Base-by-base conservation (phyloP, 1,140 invertebrate species). In the Holotrichia oblita region DNA sequence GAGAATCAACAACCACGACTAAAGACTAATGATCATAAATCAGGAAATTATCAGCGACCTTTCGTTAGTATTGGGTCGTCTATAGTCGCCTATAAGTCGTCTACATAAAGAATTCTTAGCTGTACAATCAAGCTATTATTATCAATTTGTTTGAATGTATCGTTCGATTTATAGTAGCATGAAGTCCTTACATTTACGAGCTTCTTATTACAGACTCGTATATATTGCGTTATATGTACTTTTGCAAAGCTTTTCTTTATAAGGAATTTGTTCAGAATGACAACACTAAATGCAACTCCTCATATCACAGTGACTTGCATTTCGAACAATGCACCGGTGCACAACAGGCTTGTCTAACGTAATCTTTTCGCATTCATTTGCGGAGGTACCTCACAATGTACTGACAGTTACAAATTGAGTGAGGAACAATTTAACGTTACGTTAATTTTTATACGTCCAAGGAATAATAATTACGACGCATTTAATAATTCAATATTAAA, bases 251-350 rank as follows among this genome's bases (percentile, higher is more conserved):
- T 55, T 48, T 10, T 3, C 48, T 55, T 55, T 55, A n/a, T n/a
- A 55, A 55, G 48, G 48, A 55, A 55, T 55, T 17, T 17, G n/a
- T 55, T 55, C 6, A n/a, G 48, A 55, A n/a, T 55, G 48, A 55
- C 48, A 55, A 55, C 17, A 17, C 2, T 55, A 55, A 55, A 55
- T 55, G n/a, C 48, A 4, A 55, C 17, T 55, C 48, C 48, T 6
- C n/a, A 4, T 55, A 55, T 55, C 0, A 55, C 12, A 55, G 14
- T 55, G 48, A 55, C 48, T 55, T 55, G 48, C 48, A 55, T 55
- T n/a, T 55, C 17, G 14, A 55, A 14, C 48, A 55, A 55, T 55
- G 17, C 48, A 14, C 14, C 48, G 6, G 2, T 55, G 17, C 6
- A 55, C 48, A 55, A 55, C 48, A 17, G 48, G 3, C 48, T 17